Evolutionary conservation across 2,888 invertebrate genomes (phyloP).

Genomic region (Drosophila suboccidentalis): DNA sequence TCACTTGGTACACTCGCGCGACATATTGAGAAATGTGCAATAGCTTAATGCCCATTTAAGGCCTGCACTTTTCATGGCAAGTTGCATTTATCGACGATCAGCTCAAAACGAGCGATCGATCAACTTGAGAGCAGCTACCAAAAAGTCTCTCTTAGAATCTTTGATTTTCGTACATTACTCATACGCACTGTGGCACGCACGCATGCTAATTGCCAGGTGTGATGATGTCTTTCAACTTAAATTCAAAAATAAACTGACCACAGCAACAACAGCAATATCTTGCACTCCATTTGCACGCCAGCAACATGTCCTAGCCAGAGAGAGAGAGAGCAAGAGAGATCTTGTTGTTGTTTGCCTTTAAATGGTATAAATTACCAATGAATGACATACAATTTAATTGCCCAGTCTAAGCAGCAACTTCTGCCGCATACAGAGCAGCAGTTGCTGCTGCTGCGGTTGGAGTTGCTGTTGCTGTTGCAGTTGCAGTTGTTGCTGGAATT

Average conservation of each 20-base stretch:
- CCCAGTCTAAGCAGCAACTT: conserved; percentile 70
- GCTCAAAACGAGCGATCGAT: conserved; percentile 71
- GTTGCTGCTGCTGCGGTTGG: conserved; percentile 22
- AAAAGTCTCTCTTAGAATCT: conserved; percentile 24
- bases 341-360: conserved; percentile 71
- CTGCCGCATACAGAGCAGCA: conserved; percentile 65
- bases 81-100: conserved; percentile 84
- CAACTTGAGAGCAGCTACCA: conserved; percentile 51
- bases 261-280: neutral
- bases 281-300: conserved; percentile 15
- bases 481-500: conserved; percentile 79
- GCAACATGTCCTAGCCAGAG: conserved; percentile 42
- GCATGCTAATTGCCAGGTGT: conserved; percentile 69
- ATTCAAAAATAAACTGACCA: neutral
- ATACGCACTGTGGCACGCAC: conserved; percentile 55
- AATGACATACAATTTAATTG: conserved; percentile 85
- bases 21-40: conserved; percentile 86
- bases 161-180: conserved; percentile 39
- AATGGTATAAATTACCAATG: conserved; percentile 85
- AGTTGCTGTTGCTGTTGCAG: conserved; percentile 47
- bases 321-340: conserved; percentile 9
- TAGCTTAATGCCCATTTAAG: conserved; percentile 85
- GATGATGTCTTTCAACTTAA: conserved; percentile 33
- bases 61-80: conserved; percentile 84
- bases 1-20: conserved; percentile 80